Evolutionary conservation across 1,140 invertebrate species (phyloP), one percentile per base, ranked within the genome.

Genomic region (Calephelis virginiensis): DNA sequence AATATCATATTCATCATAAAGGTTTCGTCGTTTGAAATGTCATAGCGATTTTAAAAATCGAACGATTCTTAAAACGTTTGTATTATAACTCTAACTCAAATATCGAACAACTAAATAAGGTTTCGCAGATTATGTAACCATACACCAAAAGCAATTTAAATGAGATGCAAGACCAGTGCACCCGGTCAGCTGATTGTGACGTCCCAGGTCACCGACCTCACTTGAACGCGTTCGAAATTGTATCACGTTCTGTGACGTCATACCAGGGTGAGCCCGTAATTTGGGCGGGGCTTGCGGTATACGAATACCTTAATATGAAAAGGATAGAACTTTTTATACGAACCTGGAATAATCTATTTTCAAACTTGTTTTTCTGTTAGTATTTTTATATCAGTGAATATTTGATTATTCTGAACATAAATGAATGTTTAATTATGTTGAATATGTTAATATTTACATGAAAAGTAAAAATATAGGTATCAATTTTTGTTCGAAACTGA

Each of bases 121-220:
- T 50, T 53, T 53, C 9, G 9, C 49, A 53, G 13, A 14, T 53
- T 53, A 53, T 53, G 49, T 53, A 53, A 53, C 14, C 14, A 5
- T 17, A 53, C 49, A 53, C 49, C 49, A 53, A 53, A 53, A 56
- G 11, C 50, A 11, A 56, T 56, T 56, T 71, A 63, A 74, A 59
- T 61, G 70, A 50, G 66, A 70, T 50, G 66, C 66, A 68, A 50
- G n/a, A 62, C 10, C 69, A 62, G 69, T 78, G 75, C 75, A 74
- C 47, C 66, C 67, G 67, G 75, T 75, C 83, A 88, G 85, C 85
- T 88, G 85, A 80, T 86, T 67, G 75, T 86, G 83, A 88, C 83
- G 85, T 86, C 82, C 82, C 71, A 68, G 85, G 82, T 77, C 82
- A 73, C 40, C 76, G 80, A 84, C 82, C 83, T 69, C 72, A 67